These are phyloP conservation scores for Cyprinodon brontotheroides DNA, from an alignment of 2,113 vertebrate species.

Conservation along the genomic window DNA sequence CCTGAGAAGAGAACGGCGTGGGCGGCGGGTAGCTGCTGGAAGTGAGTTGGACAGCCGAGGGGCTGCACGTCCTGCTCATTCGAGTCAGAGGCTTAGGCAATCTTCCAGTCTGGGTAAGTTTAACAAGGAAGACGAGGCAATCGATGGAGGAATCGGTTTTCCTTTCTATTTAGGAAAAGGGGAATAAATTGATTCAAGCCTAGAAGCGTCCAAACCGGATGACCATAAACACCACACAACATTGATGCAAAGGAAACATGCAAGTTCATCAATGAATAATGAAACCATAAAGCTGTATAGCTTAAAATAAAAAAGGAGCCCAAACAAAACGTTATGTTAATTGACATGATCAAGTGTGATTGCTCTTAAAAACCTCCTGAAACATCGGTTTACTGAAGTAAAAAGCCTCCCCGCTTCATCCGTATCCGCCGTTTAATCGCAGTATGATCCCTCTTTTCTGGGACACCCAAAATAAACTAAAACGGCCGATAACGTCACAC, in stretches of 20 bases:
- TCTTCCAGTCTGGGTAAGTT: conserved; percentile 44
- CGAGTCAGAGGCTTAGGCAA: conserved; percentile 37
- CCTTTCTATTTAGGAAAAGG: not conserved
- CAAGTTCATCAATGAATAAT: conserved; percentile 21
- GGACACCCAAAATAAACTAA: conserved; percentile 49
- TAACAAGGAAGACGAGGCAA: conserved; percentile 47
- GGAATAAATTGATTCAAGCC: conserved; percentile 18
- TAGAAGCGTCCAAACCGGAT: conserved; percentile 15
- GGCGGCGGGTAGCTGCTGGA: conserved; percentile 37
- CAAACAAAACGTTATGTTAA: conserved; percentile 31
- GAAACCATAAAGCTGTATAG: conserved; percentile 13
- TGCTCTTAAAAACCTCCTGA: conserved; percentile 4
- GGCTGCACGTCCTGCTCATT: conserved; percentile 31
- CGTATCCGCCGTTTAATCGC: conserved; percentile 53
- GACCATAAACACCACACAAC: conserved; percentile 16
- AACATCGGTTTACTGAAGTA: conserved; percentile 28
- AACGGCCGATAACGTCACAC: conserved; percentile 51
- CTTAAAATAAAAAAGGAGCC: conserved; percentile 9
- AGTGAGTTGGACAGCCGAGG: conserved; percentile 64
- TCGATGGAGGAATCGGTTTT: conserved; percentile 22
- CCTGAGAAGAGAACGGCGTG: conserved; percentile 21
- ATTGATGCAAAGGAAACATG: not conserved
- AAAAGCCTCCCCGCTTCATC: conserved; percentile 39
- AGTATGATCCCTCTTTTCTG: conserved; percentile 67
- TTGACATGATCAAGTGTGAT: conserved; percentile 59